Evolutionary conservation across 2,797 vertebrate genomes (phyloP).

Genomic region (Scyliorhinus canicula): DNA sequence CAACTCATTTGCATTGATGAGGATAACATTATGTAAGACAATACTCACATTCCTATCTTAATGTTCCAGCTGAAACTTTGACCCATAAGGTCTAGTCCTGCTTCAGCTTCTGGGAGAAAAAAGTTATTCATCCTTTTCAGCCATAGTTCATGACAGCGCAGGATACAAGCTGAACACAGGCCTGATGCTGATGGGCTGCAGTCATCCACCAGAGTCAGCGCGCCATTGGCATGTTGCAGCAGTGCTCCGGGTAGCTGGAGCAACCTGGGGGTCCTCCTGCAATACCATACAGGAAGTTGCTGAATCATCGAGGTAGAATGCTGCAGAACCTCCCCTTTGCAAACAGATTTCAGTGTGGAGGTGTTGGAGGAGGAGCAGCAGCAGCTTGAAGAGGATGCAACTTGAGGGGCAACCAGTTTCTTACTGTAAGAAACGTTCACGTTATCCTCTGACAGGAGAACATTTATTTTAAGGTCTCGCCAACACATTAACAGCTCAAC

Average conservation of each 20-base stretch:
- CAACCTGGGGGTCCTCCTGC: background rate
- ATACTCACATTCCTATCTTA: background rate
- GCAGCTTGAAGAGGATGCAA: background rate
- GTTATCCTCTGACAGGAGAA: background rate
- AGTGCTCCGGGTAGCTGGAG: background rate
- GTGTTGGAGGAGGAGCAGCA: background rate
- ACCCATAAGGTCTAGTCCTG: background rate
- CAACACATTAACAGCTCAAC: background rate
- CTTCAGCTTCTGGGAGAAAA: background rate
- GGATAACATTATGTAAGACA: background rate
- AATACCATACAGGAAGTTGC: background rate
- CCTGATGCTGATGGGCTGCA: background rate
- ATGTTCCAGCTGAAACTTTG: too few species aligned
- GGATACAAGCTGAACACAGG: background rate
- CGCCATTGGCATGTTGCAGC: background rate
- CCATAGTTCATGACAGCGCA: background rate
- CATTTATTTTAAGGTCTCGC: background rate
- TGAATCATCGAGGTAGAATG: background rate
- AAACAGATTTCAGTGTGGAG: background rate
- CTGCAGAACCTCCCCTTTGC: background rate
- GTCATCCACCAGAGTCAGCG: background rate
- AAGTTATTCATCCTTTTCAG: background rate
- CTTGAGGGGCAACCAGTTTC: background rate
- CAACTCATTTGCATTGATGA: background rate
- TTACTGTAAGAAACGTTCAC: background rate